Evolutionary conservation across 1,140 invertebrate genomes (phyloP).

Genomic region (Parasteatoda tepidariorum): DNA sequence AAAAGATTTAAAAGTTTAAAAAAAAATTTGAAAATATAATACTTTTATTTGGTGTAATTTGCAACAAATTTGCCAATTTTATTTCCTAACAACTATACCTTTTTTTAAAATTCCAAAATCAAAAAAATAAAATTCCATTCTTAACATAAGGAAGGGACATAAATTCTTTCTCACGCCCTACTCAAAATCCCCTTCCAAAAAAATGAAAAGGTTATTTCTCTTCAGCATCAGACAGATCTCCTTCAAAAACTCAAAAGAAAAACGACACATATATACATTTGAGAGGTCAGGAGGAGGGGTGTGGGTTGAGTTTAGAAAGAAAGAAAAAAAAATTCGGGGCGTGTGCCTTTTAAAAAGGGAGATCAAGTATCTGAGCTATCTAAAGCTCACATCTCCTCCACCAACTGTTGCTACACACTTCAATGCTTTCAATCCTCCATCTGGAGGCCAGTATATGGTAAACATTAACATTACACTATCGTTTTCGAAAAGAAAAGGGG

Average conservation of each 20-base stretch:
- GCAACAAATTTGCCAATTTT: too few species aligned
- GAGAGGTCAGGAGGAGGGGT: neutral
- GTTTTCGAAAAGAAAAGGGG: conserved; percentile 19
- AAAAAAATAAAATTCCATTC: too few species aligned
- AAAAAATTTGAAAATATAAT: too few species aligned
- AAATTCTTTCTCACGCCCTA: conserved; percentile 44
- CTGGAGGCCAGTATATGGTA: conserved; percentile 46
- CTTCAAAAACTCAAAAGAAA: neutral
- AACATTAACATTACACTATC: conserved; percentile 57
- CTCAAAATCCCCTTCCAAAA: conserved; percentile 31
- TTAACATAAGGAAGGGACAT: too few species aligned
- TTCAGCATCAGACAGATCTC: conserved; percentile 22
- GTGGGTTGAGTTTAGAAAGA: neutral
- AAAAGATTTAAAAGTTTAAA: too few species aligned
- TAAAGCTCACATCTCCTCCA: conserved; percentile 17
- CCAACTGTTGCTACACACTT: conserved; percentile 55
- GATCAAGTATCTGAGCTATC: conserved; percentile 26
- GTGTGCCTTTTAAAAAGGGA: conserved; percentile 22
- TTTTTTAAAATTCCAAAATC: too few species aligned
- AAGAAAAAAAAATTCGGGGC: conserved; percentile 34
- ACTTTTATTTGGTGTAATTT: too few species aligned
- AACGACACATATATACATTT: neutral
- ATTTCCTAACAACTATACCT: too few species aligned
- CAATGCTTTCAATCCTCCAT: conserved; percentile 1
- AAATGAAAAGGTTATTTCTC: conserved; percentile 40